Evolutionary conservation across 2,113 vertebrate species (phyloP), one percentile per base, ranked within the genome.

Genomic region (Polypterus bichir): DNA sequence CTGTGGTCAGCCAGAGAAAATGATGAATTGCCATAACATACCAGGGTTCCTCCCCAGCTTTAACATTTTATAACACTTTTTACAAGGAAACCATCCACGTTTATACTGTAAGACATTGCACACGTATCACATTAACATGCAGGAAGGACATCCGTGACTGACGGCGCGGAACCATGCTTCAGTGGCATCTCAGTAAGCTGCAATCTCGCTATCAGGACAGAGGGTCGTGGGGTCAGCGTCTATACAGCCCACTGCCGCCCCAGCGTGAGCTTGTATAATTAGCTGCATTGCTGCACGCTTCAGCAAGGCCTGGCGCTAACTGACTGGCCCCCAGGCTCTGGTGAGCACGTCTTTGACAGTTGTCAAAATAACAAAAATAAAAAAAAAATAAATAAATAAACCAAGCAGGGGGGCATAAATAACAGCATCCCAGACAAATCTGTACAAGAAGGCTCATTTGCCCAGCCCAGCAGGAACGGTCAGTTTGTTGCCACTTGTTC

Each of bases 391-490:
- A 27, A 27, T 27, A 27, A 27, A 27, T 27, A 27, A 27, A 27
- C 27, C 27, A 2, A 27, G 27, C 27, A 27, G 27, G 6, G 48
- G 56, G 57, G 8, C 8, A 45, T 47, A 9, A 47, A 57, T 9
- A 49, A 66, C 58, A 54, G 57, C 63, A 69, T 73, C 70, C 71
- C 66, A 76, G 80, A 82, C 79, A 83, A 84, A 86, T 86, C 82
- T 78, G 76, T 72, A 78, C 73, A 75, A 68, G 75, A 79, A 73
- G 80, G 77, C 80, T 86, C 82, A 86, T 86, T 86, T 84, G 78
- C 75, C 73, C 72, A 62, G 72, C 77, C 71, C 77, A 76, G 74
- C 77, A 76, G 73, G 75, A 78, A 72, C 70, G 74, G 71, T 27
- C 27, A 27, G 27, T 27, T 27, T 27, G 27, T 27, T 27, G 27